phyloP scores from a whole-genome alignment of 2,888 invertebrate species.

The Noctua comes region DNA sequence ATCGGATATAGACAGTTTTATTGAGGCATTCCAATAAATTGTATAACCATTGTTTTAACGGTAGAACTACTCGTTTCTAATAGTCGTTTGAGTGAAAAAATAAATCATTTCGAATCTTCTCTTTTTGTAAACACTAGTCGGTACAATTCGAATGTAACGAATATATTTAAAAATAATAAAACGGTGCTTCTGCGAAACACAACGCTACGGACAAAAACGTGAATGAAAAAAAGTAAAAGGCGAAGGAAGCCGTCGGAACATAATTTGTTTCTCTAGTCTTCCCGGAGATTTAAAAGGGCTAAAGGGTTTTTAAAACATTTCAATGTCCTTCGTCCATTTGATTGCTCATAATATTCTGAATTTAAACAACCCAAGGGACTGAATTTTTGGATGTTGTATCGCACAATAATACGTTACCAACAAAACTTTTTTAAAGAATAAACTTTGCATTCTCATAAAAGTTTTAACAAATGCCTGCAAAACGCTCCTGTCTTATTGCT shows the following conservation, averaged over 20 bases:
- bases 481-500: constrained; percentile 79
- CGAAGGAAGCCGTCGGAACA: background rate
- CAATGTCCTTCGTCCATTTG: constrained; percentile 3
- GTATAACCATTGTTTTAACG: background rate
- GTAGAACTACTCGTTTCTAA: too few species aligned
- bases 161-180: background rate
- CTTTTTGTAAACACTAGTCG: background rate
- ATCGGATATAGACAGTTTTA: constrained; percentile 17
- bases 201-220: background rate
- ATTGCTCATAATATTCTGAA: constrained; percentile 5
- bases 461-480: constrained; percentile 82
- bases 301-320: constrained; percentile 18
- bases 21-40: constrained; percentile 13
- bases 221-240: constrained; percentile 1
- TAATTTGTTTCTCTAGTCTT: background rate
- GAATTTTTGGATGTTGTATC: constrained; percentile 32
- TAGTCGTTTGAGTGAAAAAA: background rate
- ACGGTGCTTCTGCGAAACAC: background rate
- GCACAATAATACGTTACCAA: constrained; percentile 58
- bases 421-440: constrained; percentile 67
- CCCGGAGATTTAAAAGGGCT: background rate
- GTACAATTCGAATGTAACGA: background rate
- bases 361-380: constrained; percentile 18
- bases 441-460: constrained; percentile 71
- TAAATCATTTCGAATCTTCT: background rate